Evolutionary conservation across 2,888 invertebrate species (phyloP).

Genomic region (Drosophila cognata): DNA sequence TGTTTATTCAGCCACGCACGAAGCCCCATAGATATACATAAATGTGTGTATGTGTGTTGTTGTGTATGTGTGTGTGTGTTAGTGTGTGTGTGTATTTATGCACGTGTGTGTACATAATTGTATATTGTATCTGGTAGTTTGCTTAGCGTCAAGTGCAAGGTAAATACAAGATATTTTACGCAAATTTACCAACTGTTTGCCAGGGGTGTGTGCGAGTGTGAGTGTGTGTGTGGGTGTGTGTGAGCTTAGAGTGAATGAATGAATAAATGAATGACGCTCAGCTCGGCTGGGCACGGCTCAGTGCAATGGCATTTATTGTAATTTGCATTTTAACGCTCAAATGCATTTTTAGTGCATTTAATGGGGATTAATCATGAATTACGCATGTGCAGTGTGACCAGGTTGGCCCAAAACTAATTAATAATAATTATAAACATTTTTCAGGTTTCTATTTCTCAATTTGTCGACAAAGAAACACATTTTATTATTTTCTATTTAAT

Average conservation of each 20-base stretch:
- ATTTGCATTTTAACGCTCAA: conserved; percentile 80
- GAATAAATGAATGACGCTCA: conserved; percentile 5
- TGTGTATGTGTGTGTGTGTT: neutral
- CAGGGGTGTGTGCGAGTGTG: conserved; percentile 17
- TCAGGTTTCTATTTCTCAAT: no score
- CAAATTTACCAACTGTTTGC: conserved; percentile 75
- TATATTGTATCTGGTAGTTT: conserved; percentile 73
- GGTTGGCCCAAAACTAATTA: neutral
- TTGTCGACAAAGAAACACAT: no score
- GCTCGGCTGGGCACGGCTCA: conserved; percentile 14
- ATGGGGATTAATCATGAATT: conserved; percentile 55
- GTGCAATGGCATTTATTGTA: conserved; percentile 66
- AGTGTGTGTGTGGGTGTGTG: neutral
- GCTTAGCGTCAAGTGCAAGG: conserved; percentile 79
- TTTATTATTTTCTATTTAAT: no score
- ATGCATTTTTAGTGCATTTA: conserved; percentile 66
- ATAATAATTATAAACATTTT: neutral
- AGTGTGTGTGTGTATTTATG: conserved; percentile 4
- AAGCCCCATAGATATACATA: conserved; percentile 13
- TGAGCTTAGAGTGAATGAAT: neutral
- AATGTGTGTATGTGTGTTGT: neutral
- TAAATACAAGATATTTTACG: conserved; percentile 80
- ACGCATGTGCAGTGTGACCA: conserved; percentile 28
- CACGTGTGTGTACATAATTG: conserved; percentile 39
- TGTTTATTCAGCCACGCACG: conserved; percentile 76